Conservation (phyloP, 2,113 vertebrate species). For the Saccopteryx bilineata region DNA sequence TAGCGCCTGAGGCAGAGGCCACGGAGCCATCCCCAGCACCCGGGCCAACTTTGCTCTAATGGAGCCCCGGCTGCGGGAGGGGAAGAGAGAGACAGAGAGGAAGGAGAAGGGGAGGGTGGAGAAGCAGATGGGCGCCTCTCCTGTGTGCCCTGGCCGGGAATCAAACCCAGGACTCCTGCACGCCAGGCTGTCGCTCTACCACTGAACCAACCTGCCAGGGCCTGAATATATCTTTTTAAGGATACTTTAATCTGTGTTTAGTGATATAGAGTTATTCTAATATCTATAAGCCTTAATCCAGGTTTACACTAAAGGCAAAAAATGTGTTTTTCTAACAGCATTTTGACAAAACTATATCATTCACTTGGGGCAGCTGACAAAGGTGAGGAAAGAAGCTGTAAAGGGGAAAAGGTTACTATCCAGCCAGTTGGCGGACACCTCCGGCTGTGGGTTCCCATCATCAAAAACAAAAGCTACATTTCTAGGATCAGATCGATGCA, state of each 20-base stretch:
- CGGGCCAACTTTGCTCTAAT: too few species aligned
- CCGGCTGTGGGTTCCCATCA: background rate
- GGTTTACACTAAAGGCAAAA: slow-evolving; percentile 26
- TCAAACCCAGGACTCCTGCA: too few species aligned
- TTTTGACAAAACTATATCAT: slow-evolving; percentile 35
- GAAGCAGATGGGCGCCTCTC: too few species aligned
- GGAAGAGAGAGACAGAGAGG: too few species aligned
- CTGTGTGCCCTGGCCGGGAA: too few species aligned
- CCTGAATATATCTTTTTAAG: background rate
- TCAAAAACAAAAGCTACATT: slow-evolving; percentile 12
- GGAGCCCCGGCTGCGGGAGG: too few species aligned
- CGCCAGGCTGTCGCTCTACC: too few species aligned
- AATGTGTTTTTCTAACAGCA: slow-evolving; percentile 16
- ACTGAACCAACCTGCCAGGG: too few species aligned
- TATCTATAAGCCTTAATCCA: slow-evolving; percentile 62
- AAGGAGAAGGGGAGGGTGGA: too few species aligned
- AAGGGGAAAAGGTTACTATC: background rate
- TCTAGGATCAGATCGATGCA: background rate
- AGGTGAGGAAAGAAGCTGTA: background rate
- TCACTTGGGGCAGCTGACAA: slow-evolving; percentile 33
- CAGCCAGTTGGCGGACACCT: background rate
- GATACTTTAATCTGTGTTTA: background rate
- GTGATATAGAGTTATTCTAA: background rate
- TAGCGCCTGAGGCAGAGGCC: too few species aligned
- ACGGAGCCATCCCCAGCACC: too few species aligned